A percentile compares a stretch with the other conserved stretches of the same genome.
phyloP scores from a whole-genome alignment of 2,113 vertebrate genomes.

The Casuarius casuarius region DNA sequence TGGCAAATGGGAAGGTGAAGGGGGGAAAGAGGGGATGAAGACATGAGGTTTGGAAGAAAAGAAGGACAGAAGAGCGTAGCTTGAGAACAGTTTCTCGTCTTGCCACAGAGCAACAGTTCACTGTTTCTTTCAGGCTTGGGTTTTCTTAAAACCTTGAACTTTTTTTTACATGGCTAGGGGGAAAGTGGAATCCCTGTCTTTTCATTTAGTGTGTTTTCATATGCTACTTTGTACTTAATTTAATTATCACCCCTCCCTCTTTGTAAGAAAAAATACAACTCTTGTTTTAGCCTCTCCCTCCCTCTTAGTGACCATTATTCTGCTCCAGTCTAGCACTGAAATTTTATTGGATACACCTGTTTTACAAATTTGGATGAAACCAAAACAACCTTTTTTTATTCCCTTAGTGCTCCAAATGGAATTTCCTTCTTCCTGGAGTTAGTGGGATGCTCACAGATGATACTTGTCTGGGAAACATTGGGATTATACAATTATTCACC shows the following conservation, averaged over 20 bases:
- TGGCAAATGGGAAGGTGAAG: background rate
- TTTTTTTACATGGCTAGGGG: background rate
- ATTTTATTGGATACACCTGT: background rate
- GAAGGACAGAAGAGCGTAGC: background rate
- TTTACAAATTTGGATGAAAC: background rate
- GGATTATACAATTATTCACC: background rate
- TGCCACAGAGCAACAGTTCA: background rate
- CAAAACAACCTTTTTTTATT: background rate
- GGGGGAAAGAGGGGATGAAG: fast-evolving
- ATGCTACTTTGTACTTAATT: background rate
- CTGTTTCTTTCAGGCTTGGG: background rate
- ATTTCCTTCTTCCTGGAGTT: background rate
- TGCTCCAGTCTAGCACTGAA: background rate
- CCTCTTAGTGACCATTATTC: background rate
- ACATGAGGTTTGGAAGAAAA: background rate
- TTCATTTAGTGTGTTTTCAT: background rate
- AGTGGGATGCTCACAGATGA: background rate
- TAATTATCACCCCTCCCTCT: background rate
- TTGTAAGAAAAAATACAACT: background rate
- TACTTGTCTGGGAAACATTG: background rate
- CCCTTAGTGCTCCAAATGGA: background rate
- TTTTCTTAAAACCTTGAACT: background rate
- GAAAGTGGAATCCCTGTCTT: background rate
- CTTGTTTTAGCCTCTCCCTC: background rate
- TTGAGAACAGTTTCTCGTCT: background rate